phyloP scores from a whole-genome alignment of 2,888 invertebrate species.

The Orchesella flavescens region DNA sequence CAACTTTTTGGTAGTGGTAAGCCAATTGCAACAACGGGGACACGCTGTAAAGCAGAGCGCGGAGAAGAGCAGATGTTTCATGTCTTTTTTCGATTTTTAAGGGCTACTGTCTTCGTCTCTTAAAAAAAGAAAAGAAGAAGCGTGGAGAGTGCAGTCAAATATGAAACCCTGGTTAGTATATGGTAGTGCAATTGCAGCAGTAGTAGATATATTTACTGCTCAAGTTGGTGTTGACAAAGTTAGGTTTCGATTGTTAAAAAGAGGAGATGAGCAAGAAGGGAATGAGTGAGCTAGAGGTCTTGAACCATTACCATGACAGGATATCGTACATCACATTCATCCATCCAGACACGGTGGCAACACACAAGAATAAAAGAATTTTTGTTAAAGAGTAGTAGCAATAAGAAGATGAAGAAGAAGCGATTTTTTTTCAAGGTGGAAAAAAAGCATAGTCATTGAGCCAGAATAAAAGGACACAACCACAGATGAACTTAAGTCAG shows the following conservation, averaged over 20 bases:
- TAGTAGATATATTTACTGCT: neutral
- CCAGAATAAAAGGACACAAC: constrained; percentile 50
- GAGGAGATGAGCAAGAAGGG: neutral
- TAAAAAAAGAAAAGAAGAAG: neutral
- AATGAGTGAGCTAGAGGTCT: constrained; percentile 18
- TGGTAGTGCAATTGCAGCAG: neutral
- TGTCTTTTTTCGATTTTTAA: constrained; percentile 6
- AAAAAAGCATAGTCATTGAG: constrained; percentile 58
- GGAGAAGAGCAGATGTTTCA: constrained; percentile 28
- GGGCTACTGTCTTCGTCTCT: neutral
- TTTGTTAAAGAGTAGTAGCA: neutral
- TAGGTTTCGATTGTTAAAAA: neutral
- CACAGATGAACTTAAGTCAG: constrained; percentile 43
- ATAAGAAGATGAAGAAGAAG: neutral
- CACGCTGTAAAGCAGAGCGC: constrained; percentile 23
- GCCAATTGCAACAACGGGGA: constrained; percentile 27
- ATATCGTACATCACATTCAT: constrained; percentile 30
- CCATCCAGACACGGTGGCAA: constrained; percentile 55
- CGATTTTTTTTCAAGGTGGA: constrained; percentile 9
- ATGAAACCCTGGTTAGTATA: too few relatives aligned
- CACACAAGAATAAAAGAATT: constrained; percentile 10
- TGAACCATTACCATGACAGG: constrained; percentile 41
- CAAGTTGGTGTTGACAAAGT: constrained; percentile 4
- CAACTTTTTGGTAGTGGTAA: constrained; percentile 8
- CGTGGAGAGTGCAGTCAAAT: too few relatives aligned